Base-by-base conservation (phyloP, 2,888 invertebrate genomes). In the Idaea straminata region DNA sequence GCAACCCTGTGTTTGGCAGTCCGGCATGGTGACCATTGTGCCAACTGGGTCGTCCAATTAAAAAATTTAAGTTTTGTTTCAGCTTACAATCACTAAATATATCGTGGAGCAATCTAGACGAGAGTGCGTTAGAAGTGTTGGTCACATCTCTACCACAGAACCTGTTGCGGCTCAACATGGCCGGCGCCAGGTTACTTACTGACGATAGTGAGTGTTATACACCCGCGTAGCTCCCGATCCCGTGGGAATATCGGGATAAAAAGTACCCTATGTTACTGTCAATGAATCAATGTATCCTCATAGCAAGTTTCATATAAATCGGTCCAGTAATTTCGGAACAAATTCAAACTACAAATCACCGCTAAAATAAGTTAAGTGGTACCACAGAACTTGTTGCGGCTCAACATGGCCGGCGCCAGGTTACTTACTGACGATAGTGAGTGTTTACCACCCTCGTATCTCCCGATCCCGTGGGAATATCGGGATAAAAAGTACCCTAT, bases 391-490 rank as follows among this genome's bases (percentile, higher is more conserved):
- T 79, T 98, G 66, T 94, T 95, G 76, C 91, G 97, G 66, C 90
- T 98, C 0, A 98, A 98, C 82, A 81, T 98, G 1, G 96, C 97
- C 64, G 98, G 98, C 0, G 97, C 97, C 66, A 93, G 97, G 62
- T 94, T 95, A 0, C 91, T 98, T 76, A 94, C 93, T 5, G 97
- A 98, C 83, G 93, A 95, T 25, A 94, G 97, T 97, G 87, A 94
- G 95, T 84, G 61, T 15, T 57, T 38, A 4, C 3, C 5, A 16
- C 10, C 58, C 58, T 3, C 1, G 5, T 58, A 15, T 1, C 5
- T 58, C 10, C 10, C n/a, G 1, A 58, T 5, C n/a, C 25, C 25
- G 25, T 25, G 25, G 25, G 25, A 25, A 25, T 25, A 25, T 25
- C 25, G 25, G 25, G 25, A 25, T 25, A 25, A 25, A 25, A 25